Conservation (phyloP, 2,797 vertebrate genomes). For the Alfaro cultratus region DNA sequence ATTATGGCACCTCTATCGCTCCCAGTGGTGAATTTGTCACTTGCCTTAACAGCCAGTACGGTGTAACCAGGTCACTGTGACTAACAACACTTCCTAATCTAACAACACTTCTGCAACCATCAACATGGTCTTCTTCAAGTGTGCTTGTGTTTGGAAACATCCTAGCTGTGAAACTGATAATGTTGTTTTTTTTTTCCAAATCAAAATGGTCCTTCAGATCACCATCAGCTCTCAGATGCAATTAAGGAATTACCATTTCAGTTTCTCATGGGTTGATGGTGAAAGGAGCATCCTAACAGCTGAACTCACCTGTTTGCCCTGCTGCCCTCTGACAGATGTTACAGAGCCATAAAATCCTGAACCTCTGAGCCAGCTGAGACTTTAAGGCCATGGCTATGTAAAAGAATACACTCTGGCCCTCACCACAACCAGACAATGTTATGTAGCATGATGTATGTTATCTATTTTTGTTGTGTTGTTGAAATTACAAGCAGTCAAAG, state of each 20-base stretch:
- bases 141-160: background rate
- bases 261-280: background rate
- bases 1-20: background rate
- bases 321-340: background rate
- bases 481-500: background rate
- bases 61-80: background rate
- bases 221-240: background rate
- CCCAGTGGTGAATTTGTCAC: background rate
- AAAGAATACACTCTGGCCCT: background rate
- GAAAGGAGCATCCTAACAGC: background rate
- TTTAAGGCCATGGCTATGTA: background rate
- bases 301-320: slow-evolving; percentile 12
- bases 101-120: background rate
- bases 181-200: too few relatives aligned
- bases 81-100: background rate
- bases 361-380: background rate
- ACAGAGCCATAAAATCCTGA: background rate
- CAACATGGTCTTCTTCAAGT: background rate
- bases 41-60: background rate
- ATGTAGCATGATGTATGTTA: background rate
- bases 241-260: slow-evolving; percentile 1
- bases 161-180: background rate
- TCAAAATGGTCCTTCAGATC: background rate
- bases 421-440: background rate
- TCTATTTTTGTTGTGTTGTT: background rate